These are phyloP conservation scores for Coryphaenoides rupestris DNA, from an alignment of 2,113 vertebrate genomes.

Conservation along the genomic window DNA sequence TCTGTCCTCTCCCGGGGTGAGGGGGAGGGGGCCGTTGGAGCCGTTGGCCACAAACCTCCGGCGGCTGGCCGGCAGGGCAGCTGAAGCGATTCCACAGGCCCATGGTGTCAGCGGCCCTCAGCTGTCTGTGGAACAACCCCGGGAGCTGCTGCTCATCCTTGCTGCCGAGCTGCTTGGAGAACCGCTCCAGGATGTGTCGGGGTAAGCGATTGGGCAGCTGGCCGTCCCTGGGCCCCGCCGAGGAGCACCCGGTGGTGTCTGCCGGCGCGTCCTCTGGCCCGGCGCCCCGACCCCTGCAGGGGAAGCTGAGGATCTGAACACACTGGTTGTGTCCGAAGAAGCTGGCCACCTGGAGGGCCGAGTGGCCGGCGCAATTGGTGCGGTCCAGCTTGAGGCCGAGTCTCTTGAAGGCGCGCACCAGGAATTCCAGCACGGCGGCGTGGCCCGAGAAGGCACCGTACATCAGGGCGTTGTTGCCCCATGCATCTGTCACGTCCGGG, in stretches of 20 bases:
- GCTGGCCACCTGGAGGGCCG: slow-evolving; percentile 78
- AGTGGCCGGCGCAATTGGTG: slow-evolving; percentile 79
- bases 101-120: slow-evolving; percentile 52
- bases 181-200: slow-evolving; percentile 70
- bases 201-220: slow-evolving; percentile 66
- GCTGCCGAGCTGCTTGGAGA: slow-evolving; percentile 64
- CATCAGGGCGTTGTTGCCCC: slow-evolving; percentile 86
- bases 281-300: slow-evolving; percentile 40
- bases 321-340: slow-evolving; percentile 80
- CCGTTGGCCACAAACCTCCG: slow-evolving; percentile 47
- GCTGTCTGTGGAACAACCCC: slow-evolving; percentile 65
- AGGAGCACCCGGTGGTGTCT: slow-evolving; percentile 22
- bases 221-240: slow-evolving; percentile 37
- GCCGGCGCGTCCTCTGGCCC: slow-evolving; percentile 35
- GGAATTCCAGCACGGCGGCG: slow-evolving; percentile 82
- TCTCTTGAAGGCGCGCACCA: slow-evolving; percentile 85
- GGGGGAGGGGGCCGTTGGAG: slow-evolving; percentile 53
- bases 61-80: slow-evolving; percentile 56
- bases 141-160: slow-evolving; percentile 67
- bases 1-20: slow-evolving; percentile 48
- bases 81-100: slow-evolving; percentile 52
- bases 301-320: slow-evolving; percentile 72
- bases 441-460: slow-evolving; percentile 84
- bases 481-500: slow-evolving; percentile 78
- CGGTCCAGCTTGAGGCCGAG: slow-evolving; percentile 80